Evolutionary conservation across 2,113 vertebrate genomes (phyloP), one percentile per base, ranked within the genome.

Genomic region (Haliaeetus leucogaster): DNA sequence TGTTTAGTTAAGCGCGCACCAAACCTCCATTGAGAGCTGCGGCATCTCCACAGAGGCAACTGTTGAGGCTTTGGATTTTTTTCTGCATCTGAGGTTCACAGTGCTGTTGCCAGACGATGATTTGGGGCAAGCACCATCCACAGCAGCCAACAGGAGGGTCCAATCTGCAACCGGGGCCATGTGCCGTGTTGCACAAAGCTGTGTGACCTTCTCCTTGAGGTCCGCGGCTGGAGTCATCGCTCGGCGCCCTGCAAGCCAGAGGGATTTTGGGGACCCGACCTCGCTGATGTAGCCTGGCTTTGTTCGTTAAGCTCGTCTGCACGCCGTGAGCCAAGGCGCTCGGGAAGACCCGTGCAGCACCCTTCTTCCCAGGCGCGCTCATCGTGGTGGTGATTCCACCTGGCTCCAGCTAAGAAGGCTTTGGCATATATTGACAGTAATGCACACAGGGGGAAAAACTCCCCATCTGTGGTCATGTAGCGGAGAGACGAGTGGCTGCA

Each of bases 371-470:
- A 87, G 83, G 82, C 50, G 0, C 13, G 20, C 89, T 89, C 16
- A 52, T 97, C 17, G 91, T 90, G 93, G 92, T 86, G 81, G 83
- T 90, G 95, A 90, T 92, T 97, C 97, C 96, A 96, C 95, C 95
- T 97, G 98, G 96, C 95, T 97, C 88, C 72, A 97, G 92, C 96
- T 92, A 92, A 89, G 84, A 91, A 94, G 86, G 93, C 97, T 97
- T 97, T 98, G 97, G 97, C 98, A 95, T 97, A 89, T 96, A 96
- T 95, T 98, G 98, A 98, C 98, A 98, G 97, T 95, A 76, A 80
- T 53, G 87, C 91, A 87, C 94, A 94, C 96, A 91, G 78, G 94
- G 95, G 96, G 97, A 93, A 93, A 89, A 92, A 65, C 95, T 97
- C 97, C 97, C 97, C 98, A 98, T 98, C 98, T 98, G 98, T 97